These are phyloP conservation scores for Drosophila arizonae DNA, from an alignment of 1,140 invertebrate genomes.

Conservation along the genomic window DNA sequence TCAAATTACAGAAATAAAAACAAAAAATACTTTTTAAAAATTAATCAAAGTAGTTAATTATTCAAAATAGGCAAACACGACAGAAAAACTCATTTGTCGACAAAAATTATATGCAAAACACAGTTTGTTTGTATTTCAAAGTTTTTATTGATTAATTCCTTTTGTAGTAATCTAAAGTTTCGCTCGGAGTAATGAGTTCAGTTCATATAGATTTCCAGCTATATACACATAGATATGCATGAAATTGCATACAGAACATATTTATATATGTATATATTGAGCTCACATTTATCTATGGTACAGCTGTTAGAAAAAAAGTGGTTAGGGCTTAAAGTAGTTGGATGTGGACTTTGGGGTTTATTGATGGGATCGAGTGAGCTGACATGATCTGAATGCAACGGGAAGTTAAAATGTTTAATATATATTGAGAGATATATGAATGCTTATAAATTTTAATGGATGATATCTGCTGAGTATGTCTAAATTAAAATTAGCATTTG, in stretches of 20 bases:
- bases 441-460: conserved; percentile 24
- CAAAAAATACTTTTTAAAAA: neutral
- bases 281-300: conserved; percentile 43
- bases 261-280: neutral
- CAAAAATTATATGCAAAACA: conserved; percentile 44
- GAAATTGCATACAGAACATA: too few species aligned
- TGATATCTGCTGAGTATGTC: conserved; percentile 43
- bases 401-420: conserved; percentile 59
- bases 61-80: neutral
- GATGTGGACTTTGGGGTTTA: conserved; percentile 16
- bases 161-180: conserved; percentile 35
- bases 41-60: conserved; percentile 1
- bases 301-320: conserved; percentile 67
- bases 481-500: conserved; percentile 74
- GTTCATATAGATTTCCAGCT: conserved; percentile 20
- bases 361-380: conserved; percentile 3
- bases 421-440: conserved; percentile 25
- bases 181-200: conserved; percentile 20
- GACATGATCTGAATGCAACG: conserved; percentile 33
- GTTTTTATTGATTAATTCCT: conserved; percentile 49
- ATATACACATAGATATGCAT: conserved; percentile 14
- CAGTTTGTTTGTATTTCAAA: conserved; percentile 36
- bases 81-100: conserved; percentile 16
- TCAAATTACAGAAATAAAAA: conserved; percentile 7
- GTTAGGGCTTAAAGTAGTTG: conserved; percentile 62